These are phyloP conservation scores for Nematopogon swammerdamellus DNA, from an alignment of 2,888 invertebrate species.

Conservation along the genomic window DNA sequence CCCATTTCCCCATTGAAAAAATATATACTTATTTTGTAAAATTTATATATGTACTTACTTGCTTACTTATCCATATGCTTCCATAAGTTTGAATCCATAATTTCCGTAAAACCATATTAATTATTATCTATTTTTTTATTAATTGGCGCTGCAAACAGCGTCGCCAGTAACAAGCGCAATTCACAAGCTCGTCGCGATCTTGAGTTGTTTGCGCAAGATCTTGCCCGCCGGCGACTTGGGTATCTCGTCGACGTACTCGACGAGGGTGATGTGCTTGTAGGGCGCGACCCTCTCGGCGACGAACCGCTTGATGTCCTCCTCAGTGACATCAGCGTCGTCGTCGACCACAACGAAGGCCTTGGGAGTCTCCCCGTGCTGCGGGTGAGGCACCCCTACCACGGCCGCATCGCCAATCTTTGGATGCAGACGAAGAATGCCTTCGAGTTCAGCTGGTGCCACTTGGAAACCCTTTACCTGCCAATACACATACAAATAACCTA, in stretches of 20 bases:
- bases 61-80: too few species aligned
- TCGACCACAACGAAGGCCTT: conserved; percentile 15
- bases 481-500: conserved; percentile 14
- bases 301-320: conserved; percentile 6
- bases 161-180: too few species aligned
- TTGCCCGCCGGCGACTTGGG: conserved; percentile 79
- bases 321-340: conserved; percentile 6
- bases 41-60: too few species aligned
- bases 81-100: too few species aligned
- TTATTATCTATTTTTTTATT: too few species aligned
- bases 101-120: too few species aligned
- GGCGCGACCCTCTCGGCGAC: conserved; percentile 10
- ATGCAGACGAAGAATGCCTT: conserved; percentile 62
- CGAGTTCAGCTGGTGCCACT: conserved; percentile 80
- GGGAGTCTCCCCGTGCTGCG: conserved; percentile 53
- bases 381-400: conserved; percentile 68
- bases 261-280: conserved; percentile 55
- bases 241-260: conserved; percentile 64
- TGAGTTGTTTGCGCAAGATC: conserved; percentile 66
- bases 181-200: conserved; percentile 12
- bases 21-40: too few species aligned
- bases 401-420: conserved; percentile 70
- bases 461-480: conserved; percentile 60
- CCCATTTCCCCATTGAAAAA: too few species aligned
- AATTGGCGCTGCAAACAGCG: too few species aligned